Percentiles rank a stretch among this genome's conserved stretches.
Evolutionary conservation across 2,797 vertebrate species (phyloP).

Genomic region (Hemitrygon akajei): DNA sequence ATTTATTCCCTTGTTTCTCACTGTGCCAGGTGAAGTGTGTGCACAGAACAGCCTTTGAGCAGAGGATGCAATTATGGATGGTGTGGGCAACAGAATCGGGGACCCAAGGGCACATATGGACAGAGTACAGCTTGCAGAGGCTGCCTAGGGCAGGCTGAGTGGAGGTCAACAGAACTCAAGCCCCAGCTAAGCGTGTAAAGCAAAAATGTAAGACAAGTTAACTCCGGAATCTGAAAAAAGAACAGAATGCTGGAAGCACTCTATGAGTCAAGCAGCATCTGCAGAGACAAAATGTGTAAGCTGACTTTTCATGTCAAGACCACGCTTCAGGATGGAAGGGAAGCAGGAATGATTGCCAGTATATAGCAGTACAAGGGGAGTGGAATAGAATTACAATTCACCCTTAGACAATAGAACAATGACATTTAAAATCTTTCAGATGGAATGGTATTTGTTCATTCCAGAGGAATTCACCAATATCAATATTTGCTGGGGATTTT

Average conservation of each 20-base stretch:
- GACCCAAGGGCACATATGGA: background rate
- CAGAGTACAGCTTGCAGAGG: background rate
- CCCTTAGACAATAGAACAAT: background rate
- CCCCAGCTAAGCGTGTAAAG: background rate
- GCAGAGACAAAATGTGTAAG: no score
- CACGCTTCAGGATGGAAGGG: no score
- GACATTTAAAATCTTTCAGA: background rate
- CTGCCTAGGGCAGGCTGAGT: background rate
- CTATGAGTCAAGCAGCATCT: no score
- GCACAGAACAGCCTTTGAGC: no score
- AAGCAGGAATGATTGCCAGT: no score
- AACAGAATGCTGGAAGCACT: no score
- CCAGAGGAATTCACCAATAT: background rate
- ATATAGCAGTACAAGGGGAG: no score
- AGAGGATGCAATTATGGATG: background rate
- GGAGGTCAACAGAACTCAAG: background rate
- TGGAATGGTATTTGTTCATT: background rate
- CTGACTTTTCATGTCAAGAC: no score
- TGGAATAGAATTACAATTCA: background rate
- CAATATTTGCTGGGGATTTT: background rate
- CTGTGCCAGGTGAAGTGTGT: background rate
- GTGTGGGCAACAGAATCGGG: background rate
- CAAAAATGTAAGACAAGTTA: background rate
- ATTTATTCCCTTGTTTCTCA: background rate
- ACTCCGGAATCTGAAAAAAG: no score